phyloP scores from a whole-genome alignment of 1,140 invertebrate genomes.

The Adoxophyes honmai region DNA sequence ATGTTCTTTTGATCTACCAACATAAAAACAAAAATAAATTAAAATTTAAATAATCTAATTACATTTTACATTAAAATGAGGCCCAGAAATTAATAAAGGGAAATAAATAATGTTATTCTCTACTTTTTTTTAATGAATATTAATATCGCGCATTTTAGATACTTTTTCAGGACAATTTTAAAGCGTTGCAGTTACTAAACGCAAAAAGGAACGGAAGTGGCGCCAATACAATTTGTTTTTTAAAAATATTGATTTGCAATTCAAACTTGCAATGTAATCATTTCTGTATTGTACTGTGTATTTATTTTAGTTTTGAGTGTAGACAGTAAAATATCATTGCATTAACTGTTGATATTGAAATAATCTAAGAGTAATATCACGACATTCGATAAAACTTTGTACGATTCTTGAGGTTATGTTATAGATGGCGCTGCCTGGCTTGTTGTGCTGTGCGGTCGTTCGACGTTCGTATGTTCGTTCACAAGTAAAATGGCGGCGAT shows the following conservation, averaged over 20 bases:
- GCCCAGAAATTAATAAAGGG: too few species aligned
- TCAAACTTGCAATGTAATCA: neutral
- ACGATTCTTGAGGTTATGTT: conserved; percentile 22
- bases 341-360: too few species aligned
- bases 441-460: conserved; percentile 71
- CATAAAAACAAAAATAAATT: too few species aligned
- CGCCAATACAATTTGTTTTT: conserved; percentile 12
- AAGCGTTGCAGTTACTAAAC: conserved; percentile 1
- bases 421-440: conserved; percentile 69
- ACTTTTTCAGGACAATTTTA: too few species aligned
- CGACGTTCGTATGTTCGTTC: conserved; percentile 67
- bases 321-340: neutral
- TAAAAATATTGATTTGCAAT: conserved; percentile 16
- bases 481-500: conserved; percentile 78
- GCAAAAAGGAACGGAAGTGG: conserved; percentile 1
- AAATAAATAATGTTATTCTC: too few species aligned
- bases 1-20: too few species aligned
- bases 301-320: neutral
- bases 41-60: too few species aligned
- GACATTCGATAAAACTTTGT: neutral
- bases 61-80: too few species aligned
- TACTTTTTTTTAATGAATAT: too few species aligned
- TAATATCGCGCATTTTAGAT: too few species aligned
- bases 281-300: neutral
- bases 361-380: neutral